These are phyloP conservation scores for Plecotus auritus DNA, from an alignment of 2,113 vertebrate genomes.

Conservation along the genomic window DNA sequence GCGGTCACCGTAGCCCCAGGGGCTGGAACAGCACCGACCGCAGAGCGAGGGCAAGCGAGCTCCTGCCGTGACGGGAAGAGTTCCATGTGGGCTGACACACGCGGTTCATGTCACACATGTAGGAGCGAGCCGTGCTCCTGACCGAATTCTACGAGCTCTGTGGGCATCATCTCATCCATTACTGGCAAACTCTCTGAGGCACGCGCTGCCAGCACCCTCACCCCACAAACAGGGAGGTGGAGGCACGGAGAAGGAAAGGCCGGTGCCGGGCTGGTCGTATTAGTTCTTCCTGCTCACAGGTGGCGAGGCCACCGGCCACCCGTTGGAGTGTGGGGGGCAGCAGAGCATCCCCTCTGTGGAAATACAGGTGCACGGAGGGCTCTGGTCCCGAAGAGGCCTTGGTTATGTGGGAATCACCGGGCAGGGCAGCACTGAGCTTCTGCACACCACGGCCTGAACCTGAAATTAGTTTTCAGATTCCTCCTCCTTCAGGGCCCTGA, in stretches of 20 bases:
- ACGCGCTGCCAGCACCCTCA: fast-evolving
- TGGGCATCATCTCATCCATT: neutral
- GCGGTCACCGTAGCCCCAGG: fast-evolving
- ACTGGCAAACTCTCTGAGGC: neutral
- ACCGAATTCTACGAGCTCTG: neutral
- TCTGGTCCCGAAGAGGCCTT: neutral
- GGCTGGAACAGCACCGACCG: neutral
- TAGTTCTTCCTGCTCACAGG: fast-evolving
- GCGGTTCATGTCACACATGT: too few relatives aligned
- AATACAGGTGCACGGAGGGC: neutral
- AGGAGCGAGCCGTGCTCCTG: neutral
- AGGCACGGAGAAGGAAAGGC: too few relatives aligned
- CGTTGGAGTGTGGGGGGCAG: neutral
- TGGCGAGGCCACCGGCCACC: neutral
- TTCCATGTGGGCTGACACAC: neutral
- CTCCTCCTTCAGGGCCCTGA: neutral
- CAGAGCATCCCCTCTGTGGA: neutral
- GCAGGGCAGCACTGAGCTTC: neutral
- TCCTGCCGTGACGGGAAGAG: neutral
- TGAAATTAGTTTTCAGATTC: neutral
- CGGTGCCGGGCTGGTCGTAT: fast-evolving
- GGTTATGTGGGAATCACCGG: neutral
- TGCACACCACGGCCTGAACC: fast-evolving
- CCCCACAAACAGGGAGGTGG: fast-evolving
- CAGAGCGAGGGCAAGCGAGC: too few relatives aligned